Evolutionary conservation across 1,140 invertebrate species (phyloP).

Genomic region (roundworm (Caenorhabditis elegans)): WBcel235 BX284602.5:11481001-11481500

Average conservation of each 20-base stretch:
- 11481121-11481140: no score
- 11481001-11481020: no score
- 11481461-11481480: background rate
- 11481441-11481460: background rate
- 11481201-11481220: constrained; percentile 33
- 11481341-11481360: background rate
- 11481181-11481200: no score
- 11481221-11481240: constrained; percentile 34
- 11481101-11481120: no score
- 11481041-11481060: no score
- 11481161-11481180: no score
- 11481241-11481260: constrained; percentile 32
- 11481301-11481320: background rate
- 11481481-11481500: background rate
- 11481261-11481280: constrained; percentile 39
- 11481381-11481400: no score
- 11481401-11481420: background rate
- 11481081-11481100: no score
- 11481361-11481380: background rate
- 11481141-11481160: no score
- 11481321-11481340: background rate
- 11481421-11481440: background rate
- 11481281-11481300: background rate
- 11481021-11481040: no score
- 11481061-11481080: no score